Conservation (phyloP, 2,888 invertebrate genomes). For the Alsophila aescularia region DNA sequence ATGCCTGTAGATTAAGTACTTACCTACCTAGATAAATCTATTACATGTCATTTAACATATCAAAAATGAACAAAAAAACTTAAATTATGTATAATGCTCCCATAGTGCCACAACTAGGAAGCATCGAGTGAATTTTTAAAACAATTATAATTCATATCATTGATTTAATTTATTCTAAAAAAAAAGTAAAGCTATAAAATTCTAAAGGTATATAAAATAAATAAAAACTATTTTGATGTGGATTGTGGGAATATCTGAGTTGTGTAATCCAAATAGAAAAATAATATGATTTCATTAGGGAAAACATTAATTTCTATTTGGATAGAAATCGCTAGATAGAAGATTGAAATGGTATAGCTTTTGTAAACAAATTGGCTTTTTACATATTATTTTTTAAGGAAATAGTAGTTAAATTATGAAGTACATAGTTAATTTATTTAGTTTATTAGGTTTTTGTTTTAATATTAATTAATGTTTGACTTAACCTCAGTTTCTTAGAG, state of each 20-base stretch:
- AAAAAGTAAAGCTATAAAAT: neutral
- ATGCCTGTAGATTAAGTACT: slow-evolving; percentile 41
- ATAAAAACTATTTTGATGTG: neutral
- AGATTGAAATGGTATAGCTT: slow-evolving; percentile 50
- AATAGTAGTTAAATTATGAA: slow-evolving; percentile 16
- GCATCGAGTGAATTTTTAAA: slow-evolving; percentile 40
- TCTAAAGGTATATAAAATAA: neutral
- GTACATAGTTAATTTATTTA: slow-evolving; percentile 24
- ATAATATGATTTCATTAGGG: neutral
- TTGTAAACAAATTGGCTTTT: slow-evolving; percentile 57
- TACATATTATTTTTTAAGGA: slow-evolving; percentile 31
- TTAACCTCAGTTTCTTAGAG: neutral
- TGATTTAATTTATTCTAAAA: slow-evolving; percentile 7
- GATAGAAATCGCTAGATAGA: slow-evolving; percentile 24
- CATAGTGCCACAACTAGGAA: slow-evolving; percentile 61
- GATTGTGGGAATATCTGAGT: neutral
- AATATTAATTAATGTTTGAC: neutral
- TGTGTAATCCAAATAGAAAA: neutral
- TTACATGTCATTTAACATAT: slow-evolving; percentile 72
- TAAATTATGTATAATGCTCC: slow-evolving; percentile 47
- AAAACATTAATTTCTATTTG: slow-evolving; percentile 8
- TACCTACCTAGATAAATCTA: slow-evolving; percentile 42
- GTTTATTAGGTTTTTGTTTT: slow-evolving; percentile 5
- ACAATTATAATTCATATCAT: slow-evolving; percentile 39
- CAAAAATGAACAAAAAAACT: slow-evolving; percentile 42